Conservation (phyloP, 2,888 invertebrate genomes). For the Amphimallon solstitiale region DNA sequence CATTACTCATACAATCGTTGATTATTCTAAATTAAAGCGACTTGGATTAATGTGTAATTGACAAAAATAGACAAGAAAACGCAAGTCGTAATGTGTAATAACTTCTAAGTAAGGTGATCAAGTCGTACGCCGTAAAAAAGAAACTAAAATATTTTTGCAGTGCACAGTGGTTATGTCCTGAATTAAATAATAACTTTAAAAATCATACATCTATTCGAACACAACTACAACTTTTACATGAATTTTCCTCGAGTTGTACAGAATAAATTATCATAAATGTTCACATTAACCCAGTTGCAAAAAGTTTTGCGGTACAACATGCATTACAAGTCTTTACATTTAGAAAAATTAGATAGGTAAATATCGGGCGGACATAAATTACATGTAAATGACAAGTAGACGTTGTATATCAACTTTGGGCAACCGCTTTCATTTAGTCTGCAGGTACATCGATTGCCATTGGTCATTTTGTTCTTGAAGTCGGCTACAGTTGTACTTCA, state of each 20-base stretch:
- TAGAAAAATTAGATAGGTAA: constrained; percentile 18
- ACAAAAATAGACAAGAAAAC: too few relatives aligned
- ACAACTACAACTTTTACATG: not conserved
- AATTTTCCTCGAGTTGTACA: not conserved
- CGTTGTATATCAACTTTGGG: constrained; percentile 4
- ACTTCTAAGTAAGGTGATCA: too few relatives aligned
- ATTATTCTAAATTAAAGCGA: too few relatives aligned
- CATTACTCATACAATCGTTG: too few relatives aligned
- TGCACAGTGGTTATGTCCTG: not conserved
- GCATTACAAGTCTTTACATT: not conserved
- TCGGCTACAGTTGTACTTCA: not conserved
- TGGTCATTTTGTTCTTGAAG: not conserved
- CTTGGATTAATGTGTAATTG: too few relatives aligned
- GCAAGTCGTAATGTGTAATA: too few relatives aligned
- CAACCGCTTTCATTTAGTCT: not conserved
- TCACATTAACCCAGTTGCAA: constrained; percentile 20
- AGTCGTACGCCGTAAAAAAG: too few relatives aligned
- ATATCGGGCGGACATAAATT: constrained; percentile 7
- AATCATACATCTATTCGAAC: not conserved
- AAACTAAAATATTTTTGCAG: too few relatives aligned
- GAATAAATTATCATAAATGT: constrained; percentile 20
- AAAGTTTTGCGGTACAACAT: not conserved
- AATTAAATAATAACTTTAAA: not conserved
- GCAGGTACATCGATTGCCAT: not conserved
- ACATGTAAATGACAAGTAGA: not conserved